Base-by-base conservation (phyloP, 2,888 invertebrate species). In the Norana najaformis region DNA sequence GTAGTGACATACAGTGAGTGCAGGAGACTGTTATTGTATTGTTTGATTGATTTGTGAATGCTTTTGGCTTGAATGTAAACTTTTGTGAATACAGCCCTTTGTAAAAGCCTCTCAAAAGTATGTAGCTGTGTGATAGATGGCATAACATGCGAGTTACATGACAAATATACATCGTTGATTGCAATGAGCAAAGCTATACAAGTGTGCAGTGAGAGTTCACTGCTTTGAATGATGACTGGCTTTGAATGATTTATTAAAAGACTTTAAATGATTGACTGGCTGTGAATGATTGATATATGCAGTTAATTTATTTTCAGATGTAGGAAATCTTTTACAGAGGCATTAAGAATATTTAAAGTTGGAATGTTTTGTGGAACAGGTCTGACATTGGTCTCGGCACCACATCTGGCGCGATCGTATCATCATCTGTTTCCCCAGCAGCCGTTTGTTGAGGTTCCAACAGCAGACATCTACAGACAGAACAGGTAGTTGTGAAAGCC, bases 351-450 rank as follows among this genome's bases (percentile, higher is more conserved):
- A 8, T 47, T n/a, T 69, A 6, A n/a, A 69, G 69, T n/a, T 69
- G 30, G 69, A 69, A 30, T 18, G 23, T 88, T 88, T 39, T 39
- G 18, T 41, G 37, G 18, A 35, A 37, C 92, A 95, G 95, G 98
- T 0, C 96, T 99, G 91, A 99, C 98, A 13, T 96, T 99, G 89
- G 99, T 99, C 30, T 98, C 99, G 0, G 99, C 99, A 1, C 99
- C 99, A 37, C 99, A 99, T 96, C 96, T 99, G 89, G 99, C 99
- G 6, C 96, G 99, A 92, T 98, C 99, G 0, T 99, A 99, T 95
- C 99, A 99, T 94, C 99, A 99, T 95, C 96, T 99, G 91, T 98
- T 99, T 95, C 99, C 99, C 0, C 97, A 98, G 89, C 97, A 97
- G 88, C 96, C 97, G 89, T 99, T 97, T 93, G 96, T 96, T 90